phyloP scores from a whole-genome alignment of 2,113 vertebrate species.

The Sebastes fasciatus region DNA sequence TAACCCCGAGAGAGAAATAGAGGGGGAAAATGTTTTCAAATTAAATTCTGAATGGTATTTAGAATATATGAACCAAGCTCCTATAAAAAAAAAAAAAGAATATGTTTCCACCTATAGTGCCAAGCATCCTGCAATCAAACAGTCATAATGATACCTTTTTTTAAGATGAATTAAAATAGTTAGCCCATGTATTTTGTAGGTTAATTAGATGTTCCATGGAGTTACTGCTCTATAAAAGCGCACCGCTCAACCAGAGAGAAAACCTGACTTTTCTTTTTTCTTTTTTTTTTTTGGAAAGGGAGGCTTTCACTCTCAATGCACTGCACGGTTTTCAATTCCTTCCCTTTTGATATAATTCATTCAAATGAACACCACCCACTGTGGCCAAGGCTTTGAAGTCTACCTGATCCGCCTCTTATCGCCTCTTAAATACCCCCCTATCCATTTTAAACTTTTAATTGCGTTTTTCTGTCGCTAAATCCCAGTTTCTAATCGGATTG shows the following conservation, averaged over 20 bases:
- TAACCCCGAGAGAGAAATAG: neutral
- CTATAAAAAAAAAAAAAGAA: neutral
- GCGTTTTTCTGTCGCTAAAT: constrained; percentile 78
- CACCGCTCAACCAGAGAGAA: constrained; percentile 33
- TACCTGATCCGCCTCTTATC: constrained; percentile 76
- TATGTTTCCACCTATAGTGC: neutral
- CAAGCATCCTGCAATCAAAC: too few relatives aligned
- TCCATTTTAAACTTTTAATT: constrained; percentile 82
- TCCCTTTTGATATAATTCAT: constrained; percentile 71
- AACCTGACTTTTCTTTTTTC: constrained; percentile 23
- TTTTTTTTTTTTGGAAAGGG: neutral
- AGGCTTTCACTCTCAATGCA: constrained; percentile 58
- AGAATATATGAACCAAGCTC: neutral
- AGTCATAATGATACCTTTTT: neutral
- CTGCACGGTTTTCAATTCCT: constrained; percentile 62
- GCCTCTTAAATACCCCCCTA: constrained; percentile 65
- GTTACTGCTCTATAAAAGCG: constrained; percentile 36
- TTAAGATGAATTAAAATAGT: neutral
- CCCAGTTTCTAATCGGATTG: constrained; percentile 75
- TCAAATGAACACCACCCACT: constrained; percentile 70
- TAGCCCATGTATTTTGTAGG: constrained; percentile 17
- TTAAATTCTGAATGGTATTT: neutral
- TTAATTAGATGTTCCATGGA: constrained; percentile 53
- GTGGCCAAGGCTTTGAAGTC: constrained; percentile 73
- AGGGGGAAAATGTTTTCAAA: neutral